These are phyloP conservation scores for Formica exsecta DNA, from an alignment of 1,140 invertebrate genomes.

Conservation along the genomic window DNA sequence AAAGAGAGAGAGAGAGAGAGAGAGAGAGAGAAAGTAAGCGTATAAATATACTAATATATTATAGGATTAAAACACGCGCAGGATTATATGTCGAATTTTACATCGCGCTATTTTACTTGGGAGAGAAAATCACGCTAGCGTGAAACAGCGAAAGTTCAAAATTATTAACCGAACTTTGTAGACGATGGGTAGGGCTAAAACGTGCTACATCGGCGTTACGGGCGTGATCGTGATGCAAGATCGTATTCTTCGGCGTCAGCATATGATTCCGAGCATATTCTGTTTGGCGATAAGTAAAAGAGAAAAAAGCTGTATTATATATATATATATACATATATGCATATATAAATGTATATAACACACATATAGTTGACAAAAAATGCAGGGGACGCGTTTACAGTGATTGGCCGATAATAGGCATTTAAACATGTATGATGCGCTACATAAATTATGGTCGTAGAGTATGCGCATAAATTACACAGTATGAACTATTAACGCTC, in stretches of 20 bases:
- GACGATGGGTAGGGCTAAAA: constrained; percentile 9
- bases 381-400: background rate
- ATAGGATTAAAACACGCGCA: background rate
- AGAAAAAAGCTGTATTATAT: background rate
- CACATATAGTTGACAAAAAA: background rate
- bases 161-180: constrained; percentile 62
- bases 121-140: constrained; percentile 39
- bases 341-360: too few species aligned
- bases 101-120: background rate
- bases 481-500: constrained; percentile 57
- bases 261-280: background rate
- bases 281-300: background rate
- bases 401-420: constrained; percentile 44
- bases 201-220: constrained; percentile 41
- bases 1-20: too few species aligned
- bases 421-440: constrained; percentile 48
- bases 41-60: background rate
- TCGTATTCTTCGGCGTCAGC: constrained; percentile 24
- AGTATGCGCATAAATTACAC: constrained; percentile 61
- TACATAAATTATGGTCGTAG: constrained; percentile 42
- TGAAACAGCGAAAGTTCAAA: constrained; percentile 41
- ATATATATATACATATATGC: too few species aligned
- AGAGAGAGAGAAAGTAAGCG: background rate
- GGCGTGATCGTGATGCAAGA: too few species aligned
- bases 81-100: constrained; percentile 27